phyloP scores from a whole-genome alignment of 2,797 vertebrate species.

The Ficedula albicollis region DNA sequence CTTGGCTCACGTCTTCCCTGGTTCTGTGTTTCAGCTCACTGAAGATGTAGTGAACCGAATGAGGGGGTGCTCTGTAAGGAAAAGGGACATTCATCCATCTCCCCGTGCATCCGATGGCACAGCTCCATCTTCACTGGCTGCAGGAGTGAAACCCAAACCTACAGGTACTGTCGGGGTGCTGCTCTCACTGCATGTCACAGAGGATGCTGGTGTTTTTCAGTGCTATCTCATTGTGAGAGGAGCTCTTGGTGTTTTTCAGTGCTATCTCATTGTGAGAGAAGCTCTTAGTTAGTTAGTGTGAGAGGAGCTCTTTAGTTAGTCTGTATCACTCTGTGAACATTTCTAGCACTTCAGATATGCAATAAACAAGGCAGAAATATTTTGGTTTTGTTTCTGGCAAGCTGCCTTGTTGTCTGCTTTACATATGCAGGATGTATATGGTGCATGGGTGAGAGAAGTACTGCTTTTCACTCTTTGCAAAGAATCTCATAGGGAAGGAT shows the following conservation, averaged over 20 bases:
- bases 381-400: background rate
- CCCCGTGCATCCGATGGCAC: background rate
- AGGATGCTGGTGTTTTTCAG: background rate
- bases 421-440: background rate
- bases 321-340: background rate
- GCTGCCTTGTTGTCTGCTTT: background rate
- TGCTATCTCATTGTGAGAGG: background rate
- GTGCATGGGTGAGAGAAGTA: background rate
- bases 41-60: slow-evolving; percentile 91
- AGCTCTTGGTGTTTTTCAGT: background rate
- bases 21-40: slow-evolving; percentile 79
- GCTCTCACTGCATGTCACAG: background rate
- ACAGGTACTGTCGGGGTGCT: slow-evolving; percentile 43
- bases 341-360: background rate
- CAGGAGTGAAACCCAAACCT: background rate
- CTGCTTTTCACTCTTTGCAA: background rate
- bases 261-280: background rate
- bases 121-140: background rate
- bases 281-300: too few species aligned
- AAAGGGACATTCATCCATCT: background rate
- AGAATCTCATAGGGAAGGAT: background rate
- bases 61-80: slow-evolving; percentile 75
- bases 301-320: background rate
- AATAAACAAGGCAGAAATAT: background rate
- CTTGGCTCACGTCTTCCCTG: background rate